These are phyloP conservation scores for Ypsolopha sequella DNA, from an alignment of 2,888 invertebrate genomes.

Conservation along the genomic window DNA sequence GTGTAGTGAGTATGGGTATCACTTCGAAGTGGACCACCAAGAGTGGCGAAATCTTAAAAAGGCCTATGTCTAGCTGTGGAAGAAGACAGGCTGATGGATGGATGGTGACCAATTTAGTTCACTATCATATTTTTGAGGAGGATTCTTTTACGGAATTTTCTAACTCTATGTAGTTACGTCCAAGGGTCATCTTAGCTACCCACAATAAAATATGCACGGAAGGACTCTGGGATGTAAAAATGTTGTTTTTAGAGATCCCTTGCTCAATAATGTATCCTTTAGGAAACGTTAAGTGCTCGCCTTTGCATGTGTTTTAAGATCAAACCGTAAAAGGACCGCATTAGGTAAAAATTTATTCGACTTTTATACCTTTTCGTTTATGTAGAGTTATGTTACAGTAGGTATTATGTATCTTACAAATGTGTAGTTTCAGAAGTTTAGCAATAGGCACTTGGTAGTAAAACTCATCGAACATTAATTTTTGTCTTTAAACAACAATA, in stretches of 20 bases:
- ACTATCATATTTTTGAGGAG: too few relatives aligned
- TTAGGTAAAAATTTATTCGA: not conserved
- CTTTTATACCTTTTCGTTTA: not conserved
- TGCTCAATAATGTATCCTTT: constrained; percentile 59
- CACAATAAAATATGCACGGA: constrained; percentile 65
- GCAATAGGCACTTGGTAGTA: not conserved
- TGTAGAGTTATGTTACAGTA: too few relatives aligned
- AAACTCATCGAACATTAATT: not conserved
- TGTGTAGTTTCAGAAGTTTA: not conserved
- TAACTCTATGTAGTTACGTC: constrained; percentile 35
- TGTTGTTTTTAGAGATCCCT: constrained; percentile 59
- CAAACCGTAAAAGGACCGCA: not conserved
- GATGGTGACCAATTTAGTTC: too few relatives aligned
- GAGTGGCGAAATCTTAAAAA: too few relatives aligned
- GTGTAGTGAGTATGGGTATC: too few relatives aligned
- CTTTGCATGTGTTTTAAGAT: constrained; percentile 25
- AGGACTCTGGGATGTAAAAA: constrained; percentile 59
- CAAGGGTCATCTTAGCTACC: constrained; percentile 54
- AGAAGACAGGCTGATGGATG: too few relatives aligned
- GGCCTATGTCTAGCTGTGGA: too few relatives aligned
- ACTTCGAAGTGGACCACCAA: too few relatives aligned
- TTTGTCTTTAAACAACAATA: too few relatives aligned
- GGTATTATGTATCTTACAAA: not conserved
- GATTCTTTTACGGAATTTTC: constrained; percentile 10
- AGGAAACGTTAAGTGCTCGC: constrained; percentile 54